These are phyloP conservation scores for Morinoia aosen DNA, from an alignment of 2,888 invertebrate genomes.

Conservation along the genomic window DNA sequence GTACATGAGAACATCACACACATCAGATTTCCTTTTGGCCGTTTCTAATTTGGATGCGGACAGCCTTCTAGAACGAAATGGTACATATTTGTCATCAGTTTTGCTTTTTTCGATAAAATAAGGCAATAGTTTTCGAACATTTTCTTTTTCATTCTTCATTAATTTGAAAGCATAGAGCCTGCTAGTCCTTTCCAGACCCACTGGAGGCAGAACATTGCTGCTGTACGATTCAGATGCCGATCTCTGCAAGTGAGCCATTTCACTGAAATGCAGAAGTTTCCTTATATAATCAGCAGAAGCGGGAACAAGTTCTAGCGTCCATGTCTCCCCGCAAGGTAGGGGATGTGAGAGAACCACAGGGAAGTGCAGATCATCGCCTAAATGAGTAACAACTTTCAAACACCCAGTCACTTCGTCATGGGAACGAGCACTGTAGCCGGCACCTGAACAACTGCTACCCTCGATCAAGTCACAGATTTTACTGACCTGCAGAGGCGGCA, in stretches of 20 bases:
- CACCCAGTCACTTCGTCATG: neutral
- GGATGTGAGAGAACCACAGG: neutral
- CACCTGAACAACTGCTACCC: constrained; percentile 22
- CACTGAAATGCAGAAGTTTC: neutral
- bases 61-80: constrained; percentile 38
- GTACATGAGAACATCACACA: constrained; percentile 41
- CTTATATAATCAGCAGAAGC: neutral
- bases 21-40: neutral
- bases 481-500: constrained; percentile 51
- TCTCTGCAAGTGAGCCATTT: constrained; percentile 41
- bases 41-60: neutral
- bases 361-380: neutral
- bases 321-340: neutral
- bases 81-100: constrained; percentile 42
- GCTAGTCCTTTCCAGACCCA: constrained; percentile 29
- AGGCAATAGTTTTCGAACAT: constrained; percentile 23
- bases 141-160: constrained; percentile 54
- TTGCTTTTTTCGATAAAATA: constrained; percentile 53
- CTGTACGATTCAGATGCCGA: constrained; percentile 43
- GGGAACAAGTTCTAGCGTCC: constrained; percentile 7
- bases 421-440: constrained; percentile 40
- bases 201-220: constrained; percentile 25
- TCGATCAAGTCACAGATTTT: constrained; percentile 52
- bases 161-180: constrained; percentile 37
- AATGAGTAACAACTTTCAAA: neutral